phyloP scores from a whole-genome alignment of 2,888 invertebrate species.

The Ecliptopera silaceata region DNA sequence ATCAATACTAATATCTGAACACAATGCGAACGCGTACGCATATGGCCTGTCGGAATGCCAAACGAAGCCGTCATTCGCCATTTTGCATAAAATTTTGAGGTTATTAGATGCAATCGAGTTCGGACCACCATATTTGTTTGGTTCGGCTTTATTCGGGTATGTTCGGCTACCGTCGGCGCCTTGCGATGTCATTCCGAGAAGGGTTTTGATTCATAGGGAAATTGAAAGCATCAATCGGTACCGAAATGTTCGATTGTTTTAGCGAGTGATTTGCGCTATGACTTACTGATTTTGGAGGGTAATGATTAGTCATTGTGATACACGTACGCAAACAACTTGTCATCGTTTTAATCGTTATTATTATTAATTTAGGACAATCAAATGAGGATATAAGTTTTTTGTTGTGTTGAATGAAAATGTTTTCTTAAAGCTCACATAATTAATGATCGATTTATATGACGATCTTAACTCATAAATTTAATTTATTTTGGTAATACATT shows the following conservation, averaged over 20 bases:
- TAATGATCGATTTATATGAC: too few relatives aligned
- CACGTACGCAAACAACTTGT: not conserved
- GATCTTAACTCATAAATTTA: too few relatives aligned
- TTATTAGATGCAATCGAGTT: constrained; percentile 83
- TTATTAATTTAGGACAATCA: too few relatives aligned
- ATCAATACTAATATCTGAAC: constrained; percentile 82
- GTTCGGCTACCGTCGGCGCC: constrained; percentile 60
- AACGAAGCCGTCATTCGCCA: constrained; percentile 78
- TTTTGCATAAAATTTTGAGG: constrained; percentile 82
- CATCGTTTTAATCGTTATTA: too few relatives aligned
- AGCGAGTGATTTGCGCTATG: constrained; percentile 18
- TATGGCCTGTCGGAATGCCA: constrained; percentile 81
- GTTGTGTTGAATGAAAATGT: too few relatives aligned
- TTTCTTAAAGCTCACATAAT: too few relatives aligned
- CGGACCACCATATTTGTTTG: constrained; percentile 74
- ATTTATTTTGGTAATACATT: too few relatives aligned
- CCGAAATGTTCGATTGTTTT: constrained; percentile 40
- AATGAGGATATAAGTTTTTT: too few relatives aligned
- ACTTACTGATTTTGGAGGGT: constrained; percentile 12
- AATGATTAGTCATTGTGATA: constrained; percentile 9
- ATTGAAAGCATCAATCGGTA: constrained; percentile 46
- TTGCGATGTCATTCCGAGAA: constrained; percentile 64
- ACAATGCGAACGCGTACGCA: constrained; percentile 75
- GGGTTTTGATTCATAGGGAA: constrained; percentile 59
- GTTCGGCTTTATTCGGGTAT: constrained; percentile 56